Conservation (phyloP, 2,888 invertebrate genomes). For the Xanthorhoe designata region DNA sequence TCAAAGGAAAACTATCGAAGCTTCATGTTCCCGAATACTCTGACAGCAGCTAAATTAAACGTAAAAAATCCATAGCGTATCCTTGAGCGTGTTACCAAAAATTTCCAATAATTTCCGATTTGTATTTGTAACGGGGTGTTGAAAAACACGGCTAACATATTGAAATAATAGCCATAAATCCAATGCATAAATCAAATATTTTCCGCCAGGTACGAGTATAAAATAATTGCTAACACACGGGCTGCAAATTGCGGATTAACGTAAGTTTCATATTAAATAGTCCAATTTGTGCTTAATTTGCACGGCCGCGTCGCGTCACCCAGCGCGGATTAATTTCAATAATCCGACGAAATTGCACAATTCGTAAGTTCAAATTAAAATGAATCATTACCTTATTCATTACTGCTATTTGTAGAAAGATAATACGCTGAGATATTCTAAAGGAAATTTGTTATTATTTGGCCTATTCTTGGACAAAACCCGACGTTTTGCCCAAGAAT, state of each 20-base stretch:
- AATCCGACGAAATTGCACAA: constrained; percentile 15
- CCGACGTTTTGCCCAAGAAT: too few relatives aligned
- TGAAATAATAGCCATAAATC: neutral
- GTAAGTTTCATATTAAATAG: constrained; percentile 15
- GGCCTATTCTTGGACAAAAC: too few relatives aligned
- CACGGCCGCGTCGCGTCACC: constrained; percentile 1
- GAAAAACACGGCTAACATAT: neutral
- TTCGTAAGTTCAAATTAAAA: constrained; percentile 1
- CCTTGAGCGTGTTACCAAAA: too few relatives aligned
- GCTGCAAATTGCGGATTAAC: constrained; percentile 13
- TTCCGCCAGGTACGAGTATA: constrained; percentile 5
- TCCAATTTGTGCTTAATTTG: constrained; percentile 17
- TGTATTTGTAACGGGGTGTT: neutral
- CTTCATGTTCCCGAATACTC: too few relatives aligned
- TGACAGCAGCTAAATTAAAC: too few relatives aligned
- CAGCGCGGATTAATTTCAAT: constrained; percentile 13
- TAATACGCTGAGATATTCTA: neutral
- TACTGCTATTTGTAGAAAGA: neutral
- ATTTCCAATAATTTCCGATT: neutral
- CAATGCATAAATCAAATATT: neutral
- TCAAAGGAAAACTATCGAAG: too few relatives aligned
- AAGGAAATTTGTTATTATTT: too few relatives aligned
- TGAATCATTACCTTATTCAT: neutral
- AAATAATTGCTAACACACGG: constrained; percentile 12
- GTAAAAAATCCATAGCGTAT: too few relatives aligned